Percentiles rank a stretch among this genome's conserved stretches.
These are phyloP conservation scores for Zaprionus davidi DNA, from an alignment of 1,140 invertebrate genomes.

Conservation along the genomic window DNA sequence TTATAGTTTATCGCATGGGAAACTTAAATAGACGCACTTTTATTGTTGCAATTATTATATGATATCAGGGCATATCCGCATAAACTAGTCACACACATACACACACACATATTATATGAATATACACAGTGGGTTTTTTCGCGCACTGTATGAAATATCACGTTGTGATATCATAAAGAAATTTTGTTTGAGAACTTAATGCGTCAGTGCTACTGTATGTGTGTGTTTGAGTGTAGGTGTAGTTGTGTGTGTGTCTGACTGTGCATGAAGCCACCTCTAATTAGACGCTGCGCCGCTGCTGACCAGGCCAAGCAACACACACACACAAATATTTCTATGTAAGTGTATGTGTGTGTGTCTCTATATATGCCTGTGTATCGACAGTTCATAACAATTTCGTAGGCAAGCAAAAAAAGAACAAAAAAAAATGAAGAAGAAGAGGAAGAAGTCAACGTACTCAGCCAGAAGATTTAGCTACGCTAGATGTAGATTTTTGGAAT, in stretches of 20 bases:
- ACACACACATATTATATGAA: conserved; percentile 1
- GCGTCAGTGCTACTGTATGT: background rate
- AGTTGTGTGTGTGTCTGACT: background rate
- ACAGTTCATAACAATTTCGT: conserved; percentile 21
- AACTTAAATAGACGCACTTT: conserved; percentile 11
- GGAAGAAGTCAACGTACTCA: conserved; percentile 45
- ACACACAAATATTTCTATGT: background rate
- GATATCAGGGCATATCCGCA: conserved; percentile 7
- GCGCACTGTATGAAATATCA: background rate
- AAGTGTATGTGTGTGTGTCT: background rate
- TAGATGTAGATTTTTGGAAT: conserved; percentile 33
- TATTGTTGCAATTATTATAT: background rate
- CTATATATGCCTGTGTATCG: background rate
- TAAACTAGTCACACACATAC: background rate
- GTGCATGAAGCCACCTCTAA: conserved; percentile 3
- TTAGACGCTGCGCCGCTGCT: conserved; percentile 1
- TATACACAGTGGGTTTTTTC: conserved; percentile 5
- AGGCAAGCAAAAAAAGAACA: background rate
- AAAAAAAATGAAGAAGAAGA: background rate
- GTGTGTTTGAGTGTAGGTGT: background rate
- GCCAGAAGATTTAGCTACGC: background rate
- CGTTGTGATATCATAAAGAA: conserved; percentile 16
- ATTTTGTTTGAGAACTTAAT: conserved; percentile 1
- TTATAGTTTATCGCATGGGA: conserved; percentile 5
- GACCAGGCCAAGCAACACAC: background rate